These are phyloP conservation scores for Ernsta delagoae DNA, from an alignment of 2,888 invertebrate genomes.

Conservation along the genomic window DNA sequence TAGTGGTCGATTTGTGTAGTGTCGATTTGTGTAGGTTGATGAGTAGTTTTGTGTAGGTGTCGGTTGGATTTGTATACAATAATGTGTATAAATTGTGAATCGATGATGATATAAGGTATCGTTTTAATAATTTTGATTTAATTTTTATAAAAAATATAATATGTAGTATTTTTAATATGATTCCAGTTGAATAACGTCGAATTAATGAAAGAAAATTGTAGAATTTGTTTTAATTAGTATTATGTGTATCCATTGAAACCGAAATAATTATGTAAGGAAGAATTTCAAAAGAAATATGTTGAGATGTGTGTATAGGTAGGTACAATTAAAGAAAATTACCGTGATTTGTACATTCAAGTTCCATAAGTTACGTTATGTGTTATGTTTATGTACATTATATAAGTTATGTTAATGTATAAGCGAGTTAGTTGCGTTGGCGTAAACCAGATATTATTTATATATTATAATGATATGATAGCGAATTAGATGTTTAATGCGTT, in stretches of 20 bases:
- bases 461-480: constrained; percentile 59
- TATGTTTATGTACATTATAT: constrained; percentile 39
- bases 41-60: too few species aligned
- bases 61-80: too few species aligned
- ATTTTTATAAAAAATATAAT: too few species aligned
- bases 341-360: constrained; percentile 52
- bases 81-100: too few species aligned
- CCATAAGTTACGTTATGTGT: constrained; percentile 52
- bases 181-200: too few species aligned
- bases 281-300: not conserved
- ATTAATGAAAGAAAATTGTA: too few species aligned
- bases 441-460: constrained; percentile 75
- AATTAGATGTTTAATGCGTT: constrained; percentile 61
- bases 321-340: too few species aligned
- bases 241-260: not conserved
- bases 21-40: too few species aligned
- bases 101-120: too few species aligned
- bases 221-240: not conserved
- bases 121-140: too few species aligned
- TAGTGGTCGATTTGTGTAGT: too few species aligned
- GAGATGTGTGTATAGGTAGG: not conserved
- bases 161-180: too few species aligned
- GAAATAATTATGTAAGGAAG: not conserved
- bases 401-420: constrained; percentile 56
- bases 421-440: constrained; percentile 80